Evolutionary conservation across 2,888 invertebrate genomes (phyloP).

Genomic region (Parochlus steinenii): DNA sequence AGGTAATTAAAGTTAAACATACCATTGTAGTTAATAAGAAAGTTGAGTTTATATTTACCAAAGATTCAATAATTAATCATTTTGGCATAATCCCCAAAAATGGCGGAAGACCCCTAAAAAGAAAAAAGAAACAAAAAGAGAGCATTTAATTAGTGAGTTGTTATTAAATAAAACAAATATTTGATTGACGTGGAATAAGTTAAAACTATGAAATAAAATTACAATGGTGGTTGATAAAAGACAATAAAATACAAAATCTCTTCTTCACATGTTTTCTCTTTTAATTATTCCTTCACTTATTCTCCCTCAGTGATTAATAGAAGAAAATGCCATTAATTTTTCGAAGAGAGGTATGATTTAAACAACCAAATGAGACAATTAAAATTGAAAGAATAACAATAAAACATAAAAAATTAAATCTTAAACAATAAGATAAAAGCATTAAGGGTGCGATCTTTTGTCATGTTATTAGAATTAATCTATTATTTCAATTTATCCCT

Average conservation of each 20-base stretch:
- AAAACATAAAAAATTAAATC: constrained; percentile 30
- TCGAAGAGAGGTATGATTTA: constrained; percentile 38
- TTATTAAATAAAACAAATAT: constrained; percentile 29
- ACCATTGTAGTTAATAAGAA: constrained; percentile 32
- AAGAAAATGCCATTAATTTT: constrained; percentile 44
- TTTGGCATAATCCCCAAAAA: constrained; percentile 45
- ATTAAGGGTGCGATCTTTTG: constrained; percentile 48
- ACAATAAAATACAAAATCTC: constrained; percentile 32
- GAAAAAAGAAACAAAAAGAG: constrained; percentile 35
- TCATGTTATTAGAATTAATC: constrained; percentile 39
- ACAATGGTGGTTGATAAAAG: constrained; percentile 32
- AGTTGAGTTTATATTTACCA: constrained; percentile 31
- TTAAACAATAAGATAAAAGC: constrained; percentile 33
- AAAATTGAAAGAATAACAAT: constrained; percentile 32
- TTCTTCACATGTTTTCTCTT: constrained; percentile 32
- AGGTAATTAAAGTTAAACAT: constrained; percentile 35
- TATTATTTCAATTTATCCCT: constrained; percentile 39
- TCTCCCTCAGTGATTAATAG: constrained; percentile 46
- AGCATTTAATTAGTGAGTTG: constrained; percentile 31
- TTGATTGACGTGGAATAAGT: constrained; percentile 36
- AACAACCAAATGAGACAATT: constrained; percentile 34
- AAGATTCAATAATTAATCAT: constrained; percentile 38
- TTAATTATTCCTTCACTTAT: constrained; percentile 32
- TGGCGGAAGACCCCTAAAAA: constrained; percentile 42
- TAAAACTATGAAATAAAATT: constrained; percentile 32